A percentile compares a stretch with the other conserved stretches of the same genome.
These are phyloP conservation scores for Myripristis murdjan DNA, from an alignment of 2,797 vertebrate species.

Conservation along the genomic window DNA sequence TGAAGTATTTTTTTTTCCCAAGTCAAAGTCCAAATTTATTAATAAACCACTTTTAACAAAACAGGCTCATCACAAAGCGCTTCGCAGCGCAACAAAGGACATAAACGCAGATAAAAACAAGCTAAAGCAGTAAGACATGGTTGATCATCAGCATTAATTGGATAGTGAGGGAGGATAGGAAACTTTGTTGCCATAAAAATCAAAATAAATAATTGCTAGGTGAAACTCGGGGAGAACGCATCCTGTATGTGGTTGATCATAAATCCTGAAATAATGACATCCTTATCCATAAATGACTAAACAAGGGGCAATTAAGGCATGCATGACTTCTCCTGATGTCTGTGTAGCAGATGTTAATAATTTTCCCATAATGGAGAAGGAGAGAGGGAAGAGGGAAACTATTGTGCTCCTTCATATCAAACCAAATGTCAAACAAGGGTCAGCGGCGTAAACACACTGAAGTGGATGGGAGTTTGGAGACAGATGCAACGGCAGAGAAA, in stretches of 20 bases:
- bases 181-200: constrained; percentile 83
- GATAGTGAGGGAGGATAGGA: constrained; percentile 80
- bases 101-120: constrained; percentile 60
- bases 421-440: constrained; percentile 83
- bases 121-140: constrained; percentile 69
- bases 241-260: constrained; percentile 75
- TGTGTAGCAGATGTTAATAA: constrained; percentile 86
- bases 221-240: constrained; percentile 77
- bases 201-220: constrained; percentile 85
- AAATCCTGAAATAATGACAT: constrained; percentile 85
- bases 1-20: background rate
- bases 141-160: constrained; percentile 85
- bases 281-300: constrained; percentile 88
- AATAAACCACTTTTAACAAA: constrained; percentile 30
- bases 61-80: constrained; percentile 40
- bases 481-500: no score
- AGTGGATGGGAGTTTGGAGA: constrained; percentile 9
- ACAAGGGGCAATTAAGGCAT: constrained; percentile 85
- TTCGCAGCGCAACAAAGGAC: constrained; percentile 60
- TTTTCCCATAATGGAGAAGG: constrained; percentile 82
- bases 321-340: constrained; percentile 86
- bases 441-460: constrained; percentile 59
- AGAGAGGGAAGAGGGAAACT: constrained; percentile 53
- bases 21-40: constrained; percentile 18
- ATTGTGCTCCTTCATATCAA: constrained; percentile 72